phyloP scores from a whole-genome alignment of 1,140 invertebrate species.

The Littorina saxatilis region DNA sequence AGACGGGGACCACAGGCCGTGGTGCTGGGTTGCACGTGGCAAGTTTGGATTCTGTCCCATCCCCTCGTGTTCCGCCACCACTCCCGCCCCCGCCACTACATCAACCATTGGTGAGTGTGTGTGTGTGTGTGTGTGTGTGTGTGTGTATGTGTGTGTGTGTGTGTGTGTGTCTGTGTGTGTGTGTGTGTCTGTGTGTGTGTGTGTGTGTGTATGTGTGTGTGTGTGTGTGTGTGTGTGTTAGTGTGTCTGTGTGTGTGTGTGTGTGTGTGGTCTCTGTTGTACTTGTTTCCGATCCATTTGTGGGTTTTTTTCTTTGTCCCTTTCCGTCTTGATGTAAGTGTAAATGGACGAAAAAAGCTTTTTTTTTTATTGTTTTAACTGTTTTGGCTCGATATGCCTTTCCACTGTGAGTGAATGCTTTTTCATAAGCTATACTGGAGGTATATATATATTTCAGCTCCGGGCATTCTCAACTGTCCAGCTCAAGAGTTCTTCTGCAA shows the following conservation, averaged over 20 bases:
- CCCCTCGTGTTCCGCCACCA: constrained; percentile 42
- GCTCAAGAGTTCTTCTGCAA: constrained; percentile 12
- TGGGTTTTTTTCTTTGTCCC: background rate
- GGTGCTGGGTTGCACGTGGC: constrained; percentile 60
- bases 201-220: constrained; percentile 1
- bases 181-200: background rate
- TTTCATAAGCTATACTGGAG: no score
- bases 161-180: background rate
- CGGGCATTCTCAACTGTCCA: constrained; percentile 17
- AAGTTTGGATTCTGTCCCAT: constrained; percentile 63
- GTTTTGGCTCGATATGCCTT: no score
- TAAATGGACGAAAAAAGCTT: no score
- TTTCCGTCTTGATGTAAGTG: background rate
- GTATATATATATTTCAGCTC: constrained; percentile 12
- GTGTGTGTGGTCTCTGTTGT: background rate
- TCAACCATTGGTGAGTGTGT: constrained; percentile 15
- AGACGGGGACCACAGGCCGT: constrained; percentile 60
- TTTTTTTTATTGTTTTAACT: no score
- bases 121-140: constrained; percentile 7
- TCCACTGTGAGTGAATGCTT: no score
- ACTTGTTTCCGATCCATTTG: background rate
- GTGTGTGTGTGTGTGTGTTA: background rate
- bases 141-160: background rate
- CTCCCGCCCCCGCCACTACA: background rate
- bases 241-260: background rate